Percentiles rank a stretch among this genome's conserved stretches.
Conservation (phyloP, 2,797 vertebrate species). For the Mastacembelus armatus region DNA sequence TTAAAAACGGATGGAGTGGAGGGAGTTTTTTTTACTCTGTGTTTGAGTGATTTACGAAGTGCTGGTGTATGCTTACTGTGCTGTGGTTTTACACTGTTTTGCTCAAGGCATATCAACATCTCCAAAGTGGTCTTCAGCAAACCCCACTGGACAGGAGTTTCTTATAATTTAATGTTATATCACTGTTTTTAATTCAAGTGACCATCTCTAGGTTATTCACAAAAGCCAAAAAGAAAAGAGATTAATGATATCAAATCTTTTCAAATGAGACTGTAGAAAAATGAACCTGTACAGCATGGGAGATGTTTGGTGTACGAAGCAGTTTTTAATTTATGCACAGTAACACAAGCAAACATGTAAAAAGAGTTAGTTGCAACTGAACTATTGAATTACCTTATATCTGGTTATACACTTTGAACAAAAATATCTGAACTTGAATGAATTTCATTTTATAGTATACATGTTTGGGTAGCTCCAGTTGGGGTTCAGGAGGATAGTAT, state of each 20-base stretch:
- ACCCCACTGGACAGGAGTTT: constrained; percentile 9
- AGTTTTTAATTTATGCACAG: constrained; percentile 87
- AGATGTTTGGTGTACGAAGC: constrained; percentile 79
- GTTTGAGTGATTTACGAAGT: constrained; percentile 66
- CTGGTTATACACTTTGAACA: constrained; percentile 69
- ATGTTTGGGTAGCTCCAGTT: constrained; percentile 52
- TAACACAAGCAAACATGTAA: constrained; percentile 86
- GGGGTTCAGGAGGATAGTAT: constrained; percentile 51
- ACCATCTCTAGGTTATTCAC: background rate
- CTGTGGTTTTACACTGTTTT: constrained; percentile 39
- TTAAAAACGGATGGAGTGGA: constrained; percentile 43
- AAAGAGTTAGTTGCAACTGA: constrained; percentile 84
- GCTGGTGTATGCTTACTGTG: constrained; percentile 13
- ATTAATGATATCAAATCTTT: constrained; percentile 6
- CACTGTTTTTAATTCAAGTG: background rate
- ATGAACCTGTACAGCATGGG: constrained; percentile 59
- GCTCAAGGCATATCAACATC: constrained; percentile 46
- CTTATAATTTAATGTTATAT: constrained; percentile 3
- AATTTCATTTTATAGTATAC: constrained; percentile 57
- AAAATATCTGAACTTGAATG: constrained; percentile 61
- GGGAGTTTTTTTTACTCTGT: constrained; percentile 31
- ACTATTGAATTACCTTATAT: constrained; percentile 73
- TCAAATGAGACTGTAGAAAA: constrained; percentile 6
- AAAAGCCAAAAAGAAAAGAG: constrained; percentile 5
- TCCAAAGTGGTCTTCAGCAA: constrained; percentile 44